A percentile compares a stretch with the other conserved stretches of the same genome.
Evolutionary conservation across 2,797 vertebrate genomes (phyloP).

Genomic region (Diglossa cyanea): DNA sequence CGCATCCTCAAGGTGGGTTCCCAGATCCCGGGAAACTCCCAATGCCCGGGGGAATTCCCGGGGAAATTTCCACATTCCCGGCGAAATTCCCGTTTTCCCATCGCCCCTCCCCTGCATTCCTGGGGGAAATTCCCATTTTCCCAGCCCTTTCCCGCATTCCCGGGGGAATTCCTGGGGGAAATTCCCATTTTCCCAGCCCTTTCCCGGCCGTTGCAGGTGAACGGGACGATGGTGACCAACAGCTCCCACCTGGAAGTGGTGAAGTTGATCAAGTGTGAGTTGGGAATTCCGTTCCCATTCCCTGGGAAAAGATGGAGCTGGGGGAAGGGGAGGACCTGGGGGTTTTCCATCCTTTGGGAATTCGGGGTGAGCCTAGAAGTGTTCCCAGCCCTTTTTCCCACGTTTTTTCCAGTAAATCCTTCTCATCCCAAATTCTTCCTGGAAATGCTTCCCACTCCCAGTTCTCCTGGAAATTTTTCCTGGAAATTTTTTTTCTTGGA

Average conservation of each 20-base stretch:
- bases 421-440: neutral
- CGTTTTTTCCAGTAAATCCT: neutral
- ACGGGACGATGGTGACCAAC: slow-evolving; percentile 89
- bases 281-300: neutral
- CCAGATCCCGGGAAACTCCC: neutral
- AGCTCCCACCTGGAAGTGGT: slow-evolving; percentile 96
- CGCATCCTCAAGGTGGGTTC: slow-evolving; percentile 88
- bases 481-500: neutral
- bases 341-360: neutral
- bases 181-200: neutral
- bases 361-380: neutral
- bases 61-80: too few relatives aligned
- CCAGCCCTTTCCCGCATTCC: neutral
- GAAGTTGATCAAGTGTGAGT: slow-evolving; percentile 96
- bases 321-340: rapidly evolving
- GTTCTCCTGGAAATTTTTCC: neutral
- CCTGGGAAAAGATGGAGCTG: rapidly evolving
- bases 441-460: too few relatives aligned
- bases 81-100: too few relatives aligned
- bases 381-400: neutral
- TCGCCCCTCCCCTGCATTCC: too few relatives aligned
- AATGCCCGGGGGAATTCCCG: too few relatives aligned
- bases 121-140: neutral
- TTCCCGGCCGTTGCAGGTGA: slow-evolving; percentile 80
- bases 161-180: too few relatives aligned